Evolutionary conservation across 2,797 vertebrate species (phyloP), one percentile per base, ranked within the genome.

Genomic region (Falco novaeseelandiae): DNA sequence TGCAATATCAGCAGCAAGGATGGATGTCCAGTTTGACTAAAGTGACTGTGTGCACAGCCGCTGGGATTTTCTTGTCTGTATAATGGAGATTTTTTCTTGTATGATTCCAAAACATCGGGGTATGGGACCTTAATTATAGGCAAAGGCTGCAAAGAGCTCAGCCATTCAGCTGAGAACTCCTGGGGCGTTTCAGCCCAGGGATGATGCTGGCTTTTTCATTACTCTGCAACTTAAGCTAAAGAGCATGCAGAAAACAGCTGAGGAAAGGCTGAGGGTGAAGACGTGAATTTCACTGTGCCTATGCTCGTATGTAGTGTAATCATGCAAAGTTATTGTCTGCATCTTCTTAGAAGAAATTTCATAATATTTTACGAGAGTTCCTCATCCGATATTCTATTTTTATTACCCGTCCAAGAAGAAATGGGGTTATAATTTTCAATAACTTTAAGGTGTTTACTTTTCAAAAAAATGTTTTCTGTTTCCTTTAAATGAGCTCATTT

Each of bases 11-110:
- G 61, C 90, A 87, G 14, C 23, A 51, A 87, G 36, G 78, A 77
- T 77, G 81, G 46, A 69, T 87, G 77, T 74, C 40, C 57, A 90
- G 6, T 92, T 67, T 93, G 86, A 70, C 36, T 90, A 4, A 71
- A 85, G 32, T 69, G 81, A 52, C 42, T 82, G 48, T 48, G 32
- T 90, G 48, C 51, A 27, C 27, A 29, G 52, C 79, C 78, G 80
- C 63, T 4, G 12, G 81, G 57, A 48, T 90, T 89, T 83, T 76
- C 40, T 51, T 95, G 78, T 63, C 52, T 2, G 0, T 63, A 30
- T 71, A 86, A 54, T 15, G 32, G 52, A 74, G 66, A 38, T 48
- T 58, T 74, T 78, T 86, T 70, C 42, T 63, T 66, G 9, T 67
- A 6, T 61, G 21, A 55, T 89, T 96, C n/a, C 16, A 70, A 51